phyloP scores from a whole-genome alignment of 2,113 vertebrate species.

The Oreamnos americanus region DNA sequence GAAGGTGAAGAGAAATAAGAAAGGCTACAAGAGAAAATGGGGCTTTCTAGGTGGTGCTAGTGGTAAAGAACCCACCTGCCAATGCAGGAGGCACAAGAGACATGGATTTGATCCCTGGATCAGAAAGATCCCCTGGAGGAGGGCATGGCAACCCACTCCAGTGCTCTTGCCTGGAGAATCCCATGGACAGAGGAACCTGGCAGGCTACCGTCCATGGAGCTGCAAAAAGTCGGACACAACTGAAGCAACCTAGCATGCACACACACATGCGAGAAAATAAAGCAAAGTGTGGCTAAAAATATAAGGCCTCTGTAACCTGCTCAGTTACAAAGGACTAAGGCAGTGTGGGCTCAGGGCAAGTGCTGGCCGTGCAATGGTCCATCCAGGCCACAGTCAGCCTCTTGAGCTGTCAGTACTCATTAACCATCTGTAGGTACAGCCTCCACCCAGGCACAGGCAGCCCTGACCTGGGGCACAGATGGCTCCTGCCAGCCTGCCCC shows the following conservation, averaged over 20 bases:
- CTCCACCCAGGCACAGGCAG: not conserved
- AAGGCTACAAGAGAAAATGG: not conserved
- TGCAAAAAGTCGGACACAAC: not conserved
- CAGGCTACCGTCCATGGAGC: not conserved
- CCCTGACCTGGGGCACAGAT: not conserved
- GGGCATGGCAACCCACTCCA: not conserved
- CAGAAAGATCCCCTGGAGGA: not conserved
- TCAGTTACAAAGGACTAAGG: not conserved
- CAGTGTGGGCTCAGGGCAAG: not conserved
- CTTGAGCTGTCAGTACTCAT: not conserved
- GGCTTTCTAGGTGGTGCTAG: not conserved
- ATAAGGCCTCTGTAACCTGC: not conserved
- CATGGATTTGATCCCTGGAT: not conserved
- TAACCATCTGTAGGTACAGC: not conserved
- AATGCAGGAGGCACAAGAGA: not conserved
- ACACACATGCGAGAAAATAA: not conserved
- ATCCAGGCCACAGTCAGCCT: not conserved
- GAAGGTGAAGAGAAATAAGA: not conserved
- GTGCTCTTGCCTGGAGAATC: not conserved
- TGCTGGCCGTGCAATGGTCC: accelerated
- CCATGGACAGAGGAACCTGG: not conserved
- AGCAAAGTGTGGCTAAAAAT: not conserved
- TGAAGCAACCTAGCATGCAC: not conserved
- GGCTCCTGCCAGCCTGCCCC: not conserved
- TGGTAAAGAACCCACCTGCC: not conserved